A percentile compares a stretch with the other conserved stretches of the same genome.
Evolutionary conservation across 2,113 vertebrate genomes (phyloP).

Genomic region (Laterallus jamaicensis): DNA sequence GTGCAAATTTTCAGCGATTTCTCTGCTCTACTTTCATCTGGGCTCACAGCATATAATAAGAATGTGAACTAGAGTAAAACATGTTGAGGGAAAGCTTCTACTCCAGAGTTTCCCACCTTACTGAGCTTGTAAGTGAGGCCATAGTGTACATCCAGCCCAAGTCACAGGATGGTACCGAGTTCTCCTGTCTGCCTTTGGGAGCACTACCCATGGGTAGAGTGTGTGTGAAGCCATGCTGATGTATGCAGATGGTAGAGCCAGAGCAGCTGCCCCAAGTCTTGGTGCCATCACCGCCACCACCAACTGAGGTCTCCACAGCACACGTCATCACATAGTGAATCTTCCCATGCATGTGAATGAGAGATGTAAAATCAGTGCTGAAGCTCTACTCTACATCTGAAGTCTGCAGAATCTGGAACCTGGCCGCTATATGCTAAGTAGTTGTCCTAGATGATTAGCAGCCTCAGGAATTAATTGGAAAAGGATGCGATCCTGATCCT

Average conservation of each 20-base stretch:
- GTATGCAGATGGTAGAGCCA: background rate
- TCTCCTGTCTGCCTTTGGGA: rapidly evolving
- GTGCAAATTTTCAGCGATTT: background rate
- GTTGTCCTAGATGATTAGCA: background rate
- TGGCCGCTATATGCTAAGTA: background rate
- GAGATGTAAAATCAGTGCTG: background rate
- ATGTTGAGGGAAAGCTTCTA: background rate
- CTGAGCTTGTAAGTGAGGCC: background rate
- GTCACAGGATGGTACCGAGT: background rate
- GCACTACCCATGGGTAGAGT: rapidly evolving
- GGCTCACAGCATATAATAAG: background rate
- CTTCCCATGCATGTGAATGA: background rate
- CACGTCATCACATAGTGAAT: background rate
- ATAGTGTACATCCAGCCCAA: background rate
- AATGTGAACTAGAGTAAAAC: background rate
- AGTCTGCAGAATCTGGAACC: background rate
- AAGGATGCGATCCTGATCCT: rapidly evolving
- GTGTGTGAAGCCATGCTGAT: background rate
- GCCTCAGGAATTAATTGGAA: background rate
- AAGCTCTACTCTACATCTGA: background rate
- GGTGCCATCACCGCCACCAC: background rate
- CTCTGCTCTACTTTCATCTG: background rate
- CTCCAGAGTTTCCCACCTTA: background rate
- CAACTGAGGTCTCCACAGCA: background rate
- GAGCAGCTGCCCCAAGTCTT: background rate